Evolutionary conservation across 2,113 vertebrate species (phyloP).

Genomic region (Nerophis lumbriciformis): DNA sequence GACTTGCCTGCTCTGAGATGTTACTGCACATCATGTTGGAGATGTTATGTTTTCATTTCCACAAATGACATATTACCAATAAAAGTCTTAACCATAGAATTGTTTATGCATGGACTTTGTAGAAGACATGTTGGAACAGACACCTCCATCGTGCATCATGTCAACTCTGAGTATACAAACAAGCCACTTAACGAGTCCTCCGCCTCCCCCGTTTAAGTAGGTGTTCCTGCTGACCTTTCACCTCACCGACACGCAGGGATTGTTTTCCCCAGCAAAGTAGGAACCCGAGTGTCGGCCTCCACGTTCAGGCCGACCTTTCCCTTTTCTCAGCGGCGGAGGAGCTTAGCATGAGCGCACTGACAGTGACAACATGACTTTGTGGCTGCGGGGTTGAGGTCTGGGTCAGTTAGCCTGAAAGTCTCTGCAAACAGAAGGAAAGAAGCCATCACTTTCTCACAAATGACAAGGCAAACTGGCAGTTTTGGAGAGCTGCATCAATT

Average conservation of each 20-base stretch:
- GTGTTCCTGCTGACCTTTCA: conserved; percentile 57
- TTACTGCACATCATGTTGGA: no score
- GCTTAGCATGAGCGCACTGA: conserved; percentile 43
- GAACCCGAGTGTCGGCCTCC: conserved; percentile 53
- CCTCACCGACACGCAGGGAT: conserved; percentile 46
- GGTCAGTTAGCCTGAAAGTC: no score
- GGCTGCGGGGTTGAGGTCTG: conserved; percentile 29
- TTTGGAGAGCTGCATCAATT: no score
- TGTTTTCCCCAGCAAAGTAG: conserved; percentile 52
- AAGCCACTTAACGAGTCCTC: conserved; percentile 28
- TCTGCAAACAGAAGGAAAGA: no score
- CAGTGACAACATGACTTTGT: conserved; percentile 53
- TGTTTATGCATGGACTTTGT: no score
- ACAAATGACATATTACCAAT: no score
- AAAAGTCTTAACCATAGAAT: no score
- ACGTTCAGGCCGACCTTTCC: conserved; percentile 43
- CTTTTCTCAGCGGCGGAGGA: conserved; percentile 42
- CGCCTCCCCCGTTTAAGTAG: conserved; percentile 38
- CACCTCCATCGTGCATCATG: conserved; percentile 3
- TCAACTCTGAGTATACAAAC: conserved; percentile 28
- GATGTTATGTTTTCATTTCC: no score
- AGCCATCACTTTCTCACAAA: no score
- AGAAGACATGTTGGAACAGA: conserved; percentile 1
- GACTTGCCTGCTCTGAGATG: no score
- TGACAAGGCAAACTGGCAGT: no score